These are phyloP conservation scores for Cyrtodaria siliqua DNA, from an alignment of 2,888 invertebrate species.

Conservation along the genomic window DNA sequence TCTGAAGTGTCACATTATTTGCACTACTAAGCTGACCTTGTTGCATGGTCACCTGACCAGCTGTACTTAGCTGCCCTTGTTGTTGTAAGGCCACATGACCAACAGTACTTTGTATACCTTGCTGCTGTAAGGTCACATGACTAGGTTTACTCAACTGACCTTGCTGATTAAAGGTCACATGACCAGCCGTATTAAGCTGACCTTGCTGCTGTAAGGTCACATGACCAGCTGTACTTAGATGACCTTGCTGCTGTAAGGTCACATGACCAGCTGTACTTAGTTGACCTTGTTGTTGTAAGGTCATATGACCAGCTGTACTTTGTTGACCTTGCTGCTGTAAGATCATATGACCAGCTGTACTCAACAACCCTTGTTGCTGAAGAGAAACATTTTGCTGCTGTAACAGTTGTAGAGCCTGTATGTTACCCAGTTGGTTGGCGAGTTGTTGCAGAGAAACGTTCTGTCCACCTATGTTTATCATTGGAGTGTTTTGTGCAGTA, in stretches of 20 bases:
- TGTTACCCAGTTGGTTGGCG: conserved; percentile 73
- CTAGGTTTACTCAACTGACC: conserved; percentile 3
- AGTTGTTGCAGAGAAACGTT: conserved; percentile 72
- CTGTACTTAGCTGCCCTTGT: no score
- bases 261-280: conserved; percentile 17
- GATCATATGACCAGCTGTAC: no score
- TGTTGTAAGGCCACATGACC: conserved; percentile 29
- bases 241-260: no score
- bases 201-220: no score
- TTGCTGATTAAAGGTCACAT: conserved; percentile 14
- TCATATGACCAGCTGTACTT: conserved; percentile 7
- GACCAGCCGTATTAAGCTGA: neutral
- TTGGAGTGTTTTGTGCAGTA: conserved; percentile 52
- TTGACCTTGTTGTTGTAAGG: conserved; percentile 39
- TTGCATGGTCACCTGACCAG: conserved; percentile 18
- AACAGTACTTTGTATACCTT: neutral
- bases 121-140: no score
- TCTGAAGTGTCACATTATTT: no score
- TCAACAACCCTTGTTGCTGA: conserved; percentile 6
- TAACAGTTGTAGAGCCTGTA: conserved; percentile 54
- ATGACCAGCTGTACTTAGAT: conserved; percentile 25
- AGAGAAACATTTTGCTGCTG: no score
- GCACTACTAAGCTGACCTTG: no score
- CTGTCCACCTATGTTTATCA: conserved; percentile 76
- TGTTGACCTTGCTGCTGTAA: no score